A percentile compares a stretch with the other conserved stretches of the same genome.
These are phyloP conservation scores for Drosophila virilis DNA, from an alignment of 1,140 invertebrate genomes.

Conservation along the genomic window DNA sequence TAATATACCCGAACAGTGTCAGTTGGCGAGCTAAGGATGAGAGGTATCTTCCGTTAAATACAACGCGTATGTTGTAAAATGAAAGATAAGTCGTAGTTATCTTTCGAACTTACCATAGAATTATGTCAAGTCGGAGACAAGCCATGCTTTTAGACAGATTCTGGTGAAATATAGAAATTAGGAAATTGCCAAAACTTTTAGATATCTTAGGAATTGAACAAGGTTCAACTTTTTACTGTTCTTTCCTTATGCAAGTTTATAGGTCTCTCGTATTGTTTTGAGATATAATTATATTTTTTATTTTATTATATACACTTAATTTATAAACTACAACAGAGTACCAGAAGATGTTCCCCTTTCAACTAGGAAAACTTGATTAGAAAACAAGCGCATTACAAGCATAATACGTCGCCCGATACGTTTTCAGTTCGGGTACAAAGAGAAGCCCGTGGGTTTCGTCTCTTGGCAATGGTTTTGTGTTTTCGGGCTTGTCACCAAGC, in stretches of 20 bases:
- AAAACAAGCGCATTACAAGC: not conserved
- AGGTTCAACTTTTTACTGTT: too few species aligned
- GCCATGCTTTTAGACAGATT: too few species aligned
- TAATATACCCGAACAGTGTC: constrained; percentile 6
- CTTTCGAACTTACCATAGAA: too few species aligned
- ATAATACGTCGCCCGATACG: constrained; percentile 4
- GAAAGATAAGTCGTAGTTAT: too few species aligned
- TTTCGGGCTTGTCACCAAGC: constrained; percentile 72
- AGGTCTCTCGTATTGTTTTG: too few species aligned
- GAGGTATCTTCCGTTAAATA: not conserved
- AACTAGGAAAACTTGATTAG: not conserved
- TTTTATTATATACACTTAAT: too few species aligned
- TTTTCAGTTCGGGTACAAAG: constrained; percentile 20
- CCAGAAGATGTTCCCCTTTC: not conserved
- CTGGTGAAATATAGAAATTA: too few species aligned
- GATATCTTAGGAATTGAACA: too few species aligned
- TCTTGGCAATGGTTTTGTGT: constrained; percentile 74
- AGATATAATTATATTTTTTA: too few species aligned
- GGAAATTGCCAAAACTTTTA: too few species aligned
- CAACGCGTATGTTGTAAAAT: not conserved
- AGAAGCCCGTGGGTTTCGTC: constrained; percentile 13
- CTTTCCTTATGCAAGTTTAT: too few species aligned
- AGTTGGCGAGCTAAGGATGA: not conserved
- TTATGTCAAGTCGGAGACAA: too few species aligned
- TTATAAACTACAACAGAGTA: not conserved